phyloP scores from a whole-genome alignment of 2,888 invertebrate genomes.

The Oligia latruncula region DNA sequence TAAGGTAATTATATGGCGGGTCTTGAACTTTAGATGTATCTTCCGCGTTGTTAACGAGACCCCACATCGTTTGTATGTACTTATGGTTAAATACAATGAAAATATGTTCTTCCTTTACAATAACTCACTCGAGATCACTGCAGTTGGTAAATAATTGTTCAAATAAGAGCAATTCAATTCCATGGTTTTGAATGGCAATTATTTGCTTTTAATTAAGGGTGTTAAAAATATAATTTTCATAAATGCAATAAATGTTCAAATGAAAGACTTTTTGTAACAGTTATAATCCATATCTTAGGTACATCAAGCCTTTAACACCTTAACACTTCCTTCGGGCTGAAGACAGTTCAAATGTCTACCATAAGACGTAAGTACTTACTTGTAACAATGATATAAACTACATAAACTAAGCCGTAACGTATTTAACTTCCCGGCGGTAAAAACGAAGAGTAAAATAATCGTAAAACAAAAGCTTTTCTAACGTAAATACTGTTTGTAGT shows the following conservation, averaged over 20 bases:
- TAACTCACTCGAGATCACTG: not conserved
- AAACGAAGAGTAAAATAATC: slow-evolving; percentile 37
- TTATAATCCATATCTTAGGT: not conserved
- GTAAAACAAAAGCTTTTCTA: slow-evolving; percentile 45
- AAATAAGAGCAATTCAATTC: not conserved
- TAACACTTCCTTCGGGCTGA: not conserved
- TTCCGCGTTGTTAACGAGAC: slow-evolving; percentile 2
- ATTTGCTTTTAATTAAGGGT: not conserved
- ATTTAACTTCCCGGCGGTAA: slow-evolving; percentile 21
- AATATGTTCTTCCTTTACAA: not conserved
- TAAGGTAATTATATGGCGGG: slow-evolving; percentile 47
- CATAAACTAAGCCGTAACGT: slow-evolving; percentile 23
- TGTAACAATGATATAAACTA: slow-evolving; percentile 33
- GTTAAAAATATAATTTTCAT: no score
- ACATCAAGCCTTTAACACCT: not conserved
- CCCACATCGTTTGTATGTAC: not conserved
- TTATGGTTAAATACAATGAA: not conserved
- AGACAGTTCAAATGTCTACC: slow-evolving; percentile 6
- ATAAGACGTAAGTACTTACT: slow-evolving; percentile 10
- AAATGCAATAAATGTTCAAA: not conserved
- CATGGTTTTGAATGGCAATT: not conserved
- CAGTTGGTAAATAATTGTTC: not conserved
- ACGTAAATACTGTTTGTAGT: slow-evolving; percentile 22
- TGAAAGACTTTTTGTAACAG: not conserved
- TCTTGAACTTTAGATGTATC: slow-evolving; percentile 26